Evolutionary conservation across 2,888 invertebrate species (phyloP).

Genomic region (Labia minor): DNA sequence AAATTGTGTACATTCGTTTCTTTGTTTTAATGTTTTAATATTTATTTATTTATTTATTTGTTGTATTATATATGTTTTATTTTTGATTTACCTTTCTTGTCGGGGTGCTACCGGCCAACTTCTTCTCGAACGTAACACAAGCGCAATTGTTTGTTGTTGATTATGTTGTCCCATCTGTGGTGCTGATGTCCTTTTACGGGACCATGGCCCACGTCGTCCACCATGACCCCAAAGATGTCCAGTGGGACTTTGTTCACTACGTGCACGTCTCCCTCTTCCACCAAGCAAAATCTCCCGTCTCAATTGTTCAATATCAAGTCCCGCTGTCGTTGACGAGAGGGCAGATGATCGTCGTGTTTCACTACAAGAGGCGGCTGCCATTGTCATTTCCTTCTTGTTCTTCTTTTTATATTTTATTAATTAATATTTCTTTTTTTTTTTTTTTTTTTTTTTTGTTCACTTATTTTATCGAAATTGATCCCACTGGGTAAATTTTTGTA

Average conservation of each 20-base stretch:
- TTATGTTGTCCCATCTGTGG: constrained; percentile 50
- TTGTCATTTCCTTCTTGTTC: background rate
- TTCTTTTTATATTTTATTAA: too few species aligned
- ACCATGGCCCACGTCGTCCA: constrained; percentile 36
- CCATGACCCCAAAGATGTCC: constrained; percentile 53
- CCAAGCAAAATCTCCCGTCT: constrained; percentile 43
- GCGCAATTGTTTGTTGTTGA: constrained; percentile 29
- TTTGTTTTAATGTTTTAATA: too few species aligned
- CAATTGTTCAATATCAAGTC: constrained; percentile 29
- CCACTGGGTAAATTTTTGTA: too few species aligned
- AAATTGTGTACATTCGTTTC: too few species aligned
- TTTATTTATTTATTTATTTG: too few species aligned
- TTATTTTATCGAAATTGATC: too few species aligned
- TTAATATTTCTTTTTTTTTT: too few species aligned
- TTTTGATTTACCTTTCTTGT: constrained; percentile 48
- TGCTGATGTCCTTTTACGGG: constrained; percentile 57
- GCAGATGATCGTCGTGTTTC: background rate
- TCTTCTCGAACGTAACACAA: constrained; percentile 56
- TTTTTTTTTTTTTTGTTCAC: too few species aligned
- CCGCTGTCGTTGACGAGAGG: background rate
- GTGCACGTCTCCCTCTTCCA: constrained; percentile 49
- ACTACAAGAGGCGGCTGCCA: constrained; percentile 4
- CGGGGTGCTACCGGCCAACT: constrained; percentile 69
- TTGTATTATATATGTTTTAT: too few species aligned
- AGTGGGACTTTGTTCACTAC: constrained; percentile 57